Evolutionary conservation across 1,140 invertebrate species (phyloP), one percentile per base, ranked within the genome.

Genomic region (Drosophila parabipectinata): DNA sequence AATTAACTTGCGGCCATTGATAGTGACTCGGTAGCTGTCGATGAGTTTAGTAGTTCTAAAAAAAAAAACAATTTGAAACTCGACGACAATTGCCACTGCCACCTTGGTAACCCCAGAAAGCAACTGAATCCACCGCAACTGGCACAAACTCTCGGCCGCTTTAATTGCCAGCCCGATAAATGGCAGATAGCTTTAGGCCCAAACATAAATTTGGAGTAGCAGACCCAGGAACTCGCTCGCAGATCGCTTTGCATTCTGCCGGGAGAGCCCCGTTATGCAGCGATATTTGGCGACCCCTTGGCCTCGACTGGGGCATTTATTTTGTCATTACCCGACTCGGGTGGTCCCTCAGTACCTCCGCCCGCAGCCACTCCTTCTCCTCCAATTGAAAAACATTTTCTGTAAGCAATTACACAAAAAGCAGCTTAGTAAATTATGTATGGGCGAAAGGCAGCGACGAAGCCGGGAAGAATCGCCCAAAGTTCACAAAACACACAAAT

Each of bases 321-420:
- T 75, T 60, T 87, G 81, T 85, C 82, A 79, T 85, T 85, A 87
- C 55, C 48, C 73, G 45, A 67, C 64, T 56, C 55, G 78, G 82
- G 81, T 85, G 81, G 81, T 85, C 81, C 14, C 15, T 30, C 5
- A 7, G 15, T 57, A 32, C 34, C 63, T 24, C 51, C 39, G 10
- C 9, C 48, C 52, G 34, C 21, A 24, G 41, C 66, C 32, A 44
- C 47, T 52, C 37, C 55, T 41, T 54, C 53, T 3, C n/a, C 15
- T 37, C 32, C n/a, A 3, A 8, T 18, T 30, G 12, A 6, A 14
- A 61, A 56, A 79, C 63, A 63, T 77, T 67, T 75, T 77, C 52
- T 68, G 41, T 57, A 81, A 52, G 81, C 82, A 85, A 85, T 85
- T 85, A 87, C 75, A 63, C 60, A 87, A 85, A 82, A 85, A 81